Evolutionary conservation across 2,797 vertebrate genomes (phyloP), one percentile per base, ranked within the genome.

Genomic region (Ibycter americanus): DNA sequence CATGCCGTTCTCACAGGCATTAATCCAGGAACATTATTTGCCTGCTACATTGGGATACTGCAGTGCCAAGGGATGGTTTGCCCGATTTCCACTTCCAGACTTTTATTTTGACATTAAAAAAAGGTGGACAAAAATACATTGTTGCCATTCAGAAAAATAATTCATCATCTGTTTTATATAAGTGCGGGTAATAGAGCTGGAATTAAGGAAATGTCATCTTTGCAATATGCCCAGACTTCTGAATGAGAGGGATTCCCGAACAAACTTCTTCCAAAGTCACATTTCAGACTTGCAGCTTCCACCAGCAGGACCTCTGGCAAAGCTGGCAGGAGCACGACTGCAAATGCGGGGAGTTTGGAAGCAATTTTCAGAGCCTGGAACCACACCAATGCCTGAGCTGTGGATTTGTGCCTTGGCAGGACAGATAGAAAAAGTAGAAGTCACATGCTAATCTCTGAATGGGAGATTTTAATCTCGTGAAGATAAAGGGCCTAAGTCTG

Each of bases 81-180:
- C 70, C 47, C 2, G 5, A 66, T 81, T 91, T 96, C 47, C 32
- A 83, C 52, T 73, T 93, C 26, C 55, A 89, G 40, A n/a, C 83
- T 96, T 93, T 92, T 92, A 90, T 90, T 94, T 68, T 96, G 87
- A 84, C 52, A 59, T 51, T 54, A 52, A 62, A 71, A 72, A 70
- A 59, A 71, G 58, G 34, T 52, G 44, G 58, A 66, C 34, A 66
- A 82, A 93, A 95, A 84, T 42, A 77, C 55, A 67, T 79, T 84
- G 46, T 67, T 92, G 70, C 71, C 67, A 92, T 95, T 96, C 81
- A 89, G 86, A 89, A 96, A 95, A 95, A 93, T 54, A 93, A 73
- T 80, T 84, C 21, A 49, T 90, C 88, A 73, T 93, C 94, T 97
- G 86, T 87, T 96, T 92, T 87, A 49, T 31, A 84, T 94, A 59